Conservation (phyloP, 1,140 invertebrate genomes). For the Pseudomyrmex sp. region DNA sequence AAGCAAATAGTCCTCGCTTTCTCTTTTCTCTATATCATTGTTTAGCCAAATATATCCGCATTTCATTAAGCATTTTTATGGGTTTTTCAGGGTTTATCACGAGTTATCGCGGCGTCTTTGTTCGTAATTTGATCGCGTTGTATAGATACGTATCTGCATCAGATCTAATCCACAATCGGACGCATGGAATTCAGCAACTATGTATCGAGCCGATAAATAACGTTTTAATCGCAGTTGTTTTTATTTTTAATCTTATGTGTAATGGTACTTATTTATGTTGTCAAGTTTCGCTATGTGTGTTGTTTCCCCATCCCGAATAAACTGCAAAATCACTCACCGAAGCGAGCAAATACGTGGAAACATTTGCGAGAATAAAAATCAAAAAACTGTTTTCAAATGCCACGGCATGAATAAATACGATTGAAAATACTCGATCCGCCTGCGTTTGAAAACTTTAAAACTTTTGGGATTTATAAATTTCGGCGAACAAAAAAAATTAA, state of each 20-base stretch:
- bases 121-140: slow-evolving; percentile 11
- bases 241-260: too few species aligned
- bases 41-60: slow-evolving; percentile 50
- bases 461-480: background rate
- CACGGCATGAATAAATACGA: too few species aligned
- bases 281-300: too few species aligned
- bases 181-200: background rate
- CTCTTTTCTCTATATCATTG: too few species aligned
- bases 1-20: slow-evolving; percentile 42
- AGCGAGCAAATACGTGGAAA: background rate
- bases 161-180: slow-evolving; percentile 35
- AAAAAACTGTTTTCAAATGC: too few species aligned
- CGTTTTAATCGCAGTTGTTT: background rate
- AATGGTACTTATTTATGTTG: too few species aligned
- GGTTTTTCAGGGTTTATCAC: slow-evolving; percentile 61
- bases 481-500: background rate
- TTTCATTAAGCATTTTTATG: slow-evolving; percentile 70
- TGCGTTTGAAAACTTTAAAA: too few species aligned
- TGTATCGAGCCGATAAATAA: background rate
- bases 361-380: too few species aligned
- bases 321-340: background rate
- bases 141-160: slow-evolving; percentile 26
- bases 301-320: too few species aligned
- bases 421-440: too few species aligned
- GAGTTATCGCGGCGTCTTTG: slow-evolving; percentile 39